A percentile compares a stretch with the other conserved stretches of the same genome.
Evolutionary conservation across 2,888 invertebrate species (phyloP).

Genomic region (Nymphalis c-album): DNA sequence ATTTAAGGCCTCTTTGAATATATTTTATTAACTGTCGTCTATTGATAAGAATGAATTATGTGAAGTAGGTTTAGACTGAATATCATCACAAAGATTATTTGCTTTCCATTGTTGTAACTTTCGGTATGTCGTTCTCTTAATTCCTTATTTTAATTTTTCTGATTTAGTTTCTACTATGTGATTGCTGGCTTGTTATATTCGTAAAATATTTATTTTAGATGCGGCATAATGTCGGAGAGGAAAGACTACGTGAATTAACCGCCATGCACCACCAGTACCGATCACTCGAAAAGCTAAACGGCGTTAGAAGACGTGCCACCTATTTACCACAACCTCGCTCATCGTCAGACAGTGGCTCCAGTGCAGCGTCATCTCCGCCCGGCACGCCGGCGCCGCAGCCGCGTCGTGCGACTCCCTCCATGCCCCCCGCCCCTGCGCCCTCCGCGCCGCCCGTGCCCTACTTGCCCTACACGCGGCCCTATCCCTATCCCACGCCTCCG

Average conservation of each 20-base stretch:
- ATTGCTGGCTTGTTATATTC: too few relatives aligned
- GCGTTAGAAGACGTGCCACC: constrained; percentile 77
- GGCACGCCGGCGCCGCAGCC: constrained; percentile 63
- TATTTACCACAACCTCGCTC: constrained; percentile 57
- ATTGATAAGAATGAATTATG: too few relatives aligned
- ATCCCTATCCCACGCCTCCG: constrained; percentile 68
- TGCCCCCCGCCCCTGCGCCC: constrained; percentile 41
- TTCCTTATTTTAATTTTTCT: too few relatives aligned
- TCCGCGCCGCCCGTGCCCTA: constrained; percentile 58
- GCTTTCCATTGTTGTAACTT: too few relatives aligned
- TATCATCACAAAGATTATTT: too few relatives aligned
- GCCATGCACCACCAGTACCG: constrained; percentile 80
- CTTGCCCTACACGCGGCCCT: constrained; percentile 66
- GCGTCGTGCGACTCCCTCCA: constrained; percentile 68
- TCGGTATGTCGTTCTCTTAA: too few relatives aligned
- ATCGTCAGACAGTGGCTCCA: constrained; percentile 74
- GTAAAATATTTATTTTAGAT: constrained; percentile 66
- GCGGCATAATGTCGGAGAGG: constrained; percentile 83
- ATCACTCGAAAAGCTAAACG: constrained; percentile 81
- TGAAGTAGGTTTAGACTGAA: too few relatives aligned
- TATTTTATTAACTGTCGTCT: too few relatives aligned
- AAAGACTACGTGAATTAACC: constrained; percentile 82
- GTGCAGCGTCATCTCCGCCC: constrained; percentile 70
- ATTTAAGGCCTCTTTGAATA: too few relatives aligned
- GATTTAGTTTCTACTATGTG: too few relatives aligned